phyloP scores from a whole-genome alignment of 37 sponge, comb jelly and placozoan genomes.

The Ianthella basta region DNA sequence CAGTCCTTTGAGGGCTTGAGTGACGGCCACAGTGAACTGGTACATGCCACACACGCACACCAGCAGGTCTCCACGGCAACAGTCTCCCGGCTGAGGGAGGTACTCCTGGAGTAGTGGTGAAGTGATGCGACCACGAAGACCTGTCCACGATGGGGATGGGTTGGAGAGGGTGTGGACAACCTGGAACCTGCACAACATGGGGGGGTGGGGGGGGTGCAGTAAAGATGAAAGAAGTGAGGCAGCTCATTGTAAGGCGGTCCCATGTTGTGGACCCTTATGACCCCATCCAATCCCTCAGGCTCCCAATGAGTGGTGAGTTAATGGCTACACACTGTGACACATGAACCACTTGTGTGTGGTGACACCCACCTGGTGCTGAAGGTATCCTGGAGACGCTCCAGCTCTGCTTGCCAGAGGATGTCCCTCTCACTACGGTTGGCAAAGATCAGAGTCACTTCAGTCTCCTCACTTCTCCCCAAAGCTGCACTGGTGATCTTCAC shows the following conservation, averaged over 20 bases:
- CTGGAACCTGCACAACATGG: conserved; percentile 60
- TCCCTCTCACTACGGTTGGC: conserved; percentile 73
- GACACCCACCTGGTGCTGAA: background rate
- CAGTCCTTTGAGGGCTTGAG: conserved; percentile 34
- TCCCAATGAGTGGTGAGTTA: no score
- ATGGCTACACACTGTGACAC: background rate
- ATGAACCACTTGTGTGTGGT: background rate
- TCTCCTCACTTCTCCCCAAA: background rate
- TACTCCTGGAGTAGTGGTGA: conserved; percentile 32
- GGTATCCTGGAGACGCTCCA: conserved; percentile 34
- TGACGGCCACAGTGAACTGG: conserved; percentile 50
- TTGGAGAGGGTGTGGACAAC: conserved; percentile 63
- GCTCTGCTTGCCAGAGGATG: conserved; percentile 66
- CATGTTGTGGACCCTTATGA: no score
- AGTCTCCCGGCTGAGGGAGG: conserved; percentile 41
- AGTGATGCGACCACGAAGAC: conserved; percentile 52
- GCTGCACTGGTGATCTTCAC: conserved; percentile 47
- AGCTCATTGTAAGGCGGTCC: no score
- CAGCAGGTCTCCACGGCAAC: conserved; percentile 3
- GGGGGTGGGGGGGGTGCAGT: background rate
- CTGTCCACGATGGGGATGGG: conserved; percentile 42
- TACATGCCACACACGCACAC: conserved; percentile 78
- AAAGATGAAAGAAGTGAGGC: no score
- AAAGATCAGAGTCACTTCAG: conserved; percentile 66
- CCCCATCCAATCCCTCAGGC: background rate